Evolutionary conservation across 2,113 vertebrate genomes (phyloP), one percentile per base, ranked within the genome.

Genomic region (Antechinus flavipes): DNA sequence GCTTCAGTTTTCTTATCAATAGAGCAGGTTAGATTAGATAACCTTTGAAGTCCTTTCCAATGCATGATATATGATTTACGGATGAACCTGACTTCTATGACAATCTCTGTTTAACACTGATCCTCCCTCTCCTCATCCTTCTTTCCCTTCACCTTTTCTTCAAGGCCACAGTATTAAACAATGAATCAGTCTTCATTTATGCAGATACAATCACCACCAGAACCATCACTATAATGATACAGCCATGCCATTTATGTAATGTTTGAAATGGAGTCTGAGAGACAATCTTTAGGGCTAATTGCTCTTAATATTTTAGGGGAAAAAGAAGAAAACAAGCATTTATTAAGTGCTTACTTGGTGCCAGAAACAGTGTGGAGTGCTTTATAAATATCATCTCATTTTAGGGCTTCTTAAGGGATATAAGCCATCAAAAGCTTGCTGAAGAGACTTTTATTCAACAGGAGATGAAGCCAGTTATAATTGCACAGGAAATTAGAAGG

Each of bases 341-440:
- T 84, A 84, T 84, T 96, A 42, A 42, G 68, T 84, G 68, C 68
- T 42, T n/a, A n/a, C 68, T 76, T 23, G 68, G 6, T 84, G 68
- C 68, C n/a, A 84, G 68, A 84, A 84, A 84, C 68, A 22, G 35
- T 61, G 10, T 23, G 23, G 56, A 58, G 27, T 42, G 68, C 35
- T 84, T 84, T 42, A 84, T 6, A 84, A 84, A 42, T 42, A 84
- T 84, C 42, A 42, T 42, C n/a, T 84, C n/a, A 8, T 42, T 84
- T 84, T 84, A 84, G 68, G 68, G 23, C n/a, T 96, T 0, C 96
- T 94, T 50, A 16, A 2, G 6, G 12, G 26, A 93, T 61, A 0
- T 0, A 76, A 93, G 91, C 96, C 94, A 30, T 91, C 97, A 95
- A 95, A 97, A 7, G 35, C 94, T 58, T 42, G 46, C 0, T 7